These are phyloP conservation scores for Chlorops oryzae DNA, from an alignment of 1,140 invertebrate genomes.

Conservation along the genomic window DNA sequence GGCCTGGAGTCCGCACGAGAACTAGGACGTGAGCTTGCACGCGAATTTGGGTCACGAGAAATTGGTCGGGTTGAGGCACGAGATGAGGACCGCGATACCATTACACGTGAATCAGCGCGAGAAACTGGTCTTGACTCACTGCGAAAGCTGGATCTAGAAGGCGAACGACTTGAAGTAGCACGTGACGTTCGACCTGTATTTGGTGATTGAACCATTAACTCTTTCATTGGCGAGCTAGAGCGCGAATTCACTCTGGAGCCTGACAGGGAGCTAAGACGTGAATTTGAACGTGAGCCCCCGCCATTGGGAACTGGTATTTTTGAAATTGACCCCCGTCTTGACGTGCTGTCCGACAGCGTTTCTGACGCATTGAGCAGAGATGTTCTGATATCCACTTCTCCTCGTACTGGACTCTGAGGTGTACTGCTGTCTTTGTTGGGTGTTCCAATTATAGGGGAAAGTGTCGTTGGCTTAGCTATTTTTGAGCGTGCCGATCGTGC, in stretches of 20 bases:
- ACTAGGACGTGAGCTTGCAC: conserved; percentile 10
- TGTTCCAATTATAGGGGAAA: conserved; percentile 45
- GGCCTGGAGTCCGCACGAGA: conserved; percentile 16
- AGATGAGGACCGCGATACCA: conserved; percentile 16
- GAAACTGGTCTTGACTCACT: conserved; percentile 15
- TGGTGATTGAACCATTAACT: conserved; percentile 15
- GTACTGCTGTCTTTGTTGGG: conserved; percentile 43
- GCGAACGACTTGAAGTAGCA: conserved; percentile 28
- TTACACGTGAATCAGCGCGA: conserved; percentile 13
- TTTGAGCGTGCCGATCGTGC: conserved; percentile 12
- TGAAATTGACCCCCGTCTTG: conserved; percentile 33
- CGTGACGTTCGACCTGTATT: conserved; percentile 21
- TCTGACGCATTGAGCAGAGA: conserved; percentile 2
- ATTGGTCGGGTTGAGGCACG: conserved; percentile 19
- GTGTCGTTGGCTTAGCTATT: conserved; percentile 37
- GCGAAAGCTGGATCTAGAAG: conserved; percentile 21
- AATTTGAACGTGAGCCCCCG: conserved; percentile 16
- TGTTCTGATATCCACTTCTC: neutral
- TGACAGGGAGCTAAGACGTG: neutral
- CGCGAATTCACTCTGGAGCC: conserved; percentile 16
- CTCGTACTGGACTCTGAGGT: conserved; percentile 30
- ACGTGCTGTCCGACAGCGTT: conserved; percentile 26
- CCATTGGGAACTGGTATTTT: conserved; percentile 35
- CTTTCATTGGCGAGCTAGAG: conserved; percentile 30
- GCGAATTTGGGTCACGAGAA: conserved; percentile 20